phyloP scores from a whole-genome alignment of 1,140 invertebrate genomes.

The Radopholus similis region DNA sequence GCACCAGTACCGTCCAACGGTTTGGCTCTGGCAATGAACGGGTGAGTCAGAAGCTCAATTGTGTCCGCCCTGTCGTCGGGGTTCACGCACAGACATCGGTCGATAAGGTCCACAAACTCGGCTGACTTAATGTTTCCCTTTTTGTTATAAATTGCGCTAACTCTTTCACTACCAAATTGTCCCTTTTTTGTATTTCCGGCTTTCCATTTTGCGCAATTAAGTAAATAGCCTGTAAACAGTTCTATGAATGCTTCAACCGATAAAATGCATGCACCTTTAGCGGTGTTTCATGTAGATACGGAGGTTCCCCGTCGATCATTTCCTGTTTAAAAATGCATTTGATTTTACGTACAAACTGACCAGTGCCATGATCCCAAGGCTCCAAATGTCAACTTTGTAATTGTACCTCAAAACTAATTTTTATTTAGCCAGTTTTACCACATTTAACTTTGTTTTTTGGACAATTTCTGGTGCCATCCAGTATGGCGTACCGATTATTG shows the following conservation, averaged over 20 bases:
- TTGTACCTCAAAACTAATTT: conserved; percentile 37
- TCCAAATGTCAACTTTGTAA: conserved; percentile 60
- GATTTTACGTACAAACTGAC: conserved; percentile 11
- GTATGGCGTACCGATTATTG: conserved; percentile 73
- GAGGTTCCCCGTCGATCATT: conserved; percentile 60
- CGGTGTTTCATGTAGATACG: conserved; percentile 57
- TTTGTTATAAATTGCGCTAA: not conserved
- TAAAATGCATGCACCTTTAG: conserved; percentile 42
- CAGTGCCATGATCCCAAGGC: conserved; percentile 53
- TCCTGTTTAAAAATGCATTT: conserved; percentile 13
- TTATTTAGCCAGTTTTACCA: not conserved
- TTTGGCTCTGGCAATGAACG: conserved; percentile 52
- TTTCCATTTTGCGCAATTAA: conserved; percentile 60
- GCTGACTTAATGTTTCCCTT: conserved; percentile 19
- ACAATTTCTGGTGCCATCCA: conserved; percentile 80
- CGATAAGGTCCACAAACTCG: conserved; percentile 56
- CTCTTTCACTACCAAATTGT: conserved; percentile 37
- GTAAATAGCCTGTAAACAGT: conserved; percentile 53
- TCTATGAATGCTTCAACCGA: conserved; percentile 14
- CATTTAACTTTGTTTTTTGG: conserved; percentile 48
- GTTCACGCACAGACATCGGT: conserved; percentile 48
- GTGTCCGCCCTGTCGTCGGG: conserved; percentile 53
- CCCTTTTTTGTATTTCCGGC: conserved; percentile 52
- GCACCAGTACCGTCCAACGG: too few relatives aligned
- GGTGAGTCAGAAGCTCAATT: conserved; percentile 47